Percentiles rank a stretch among this genome's conserved stretches.
Evolutionary conservation across 2,113 vertebrate genomes (phyloP).

Genomic region (Chloropsis hardwickii): DNA sequence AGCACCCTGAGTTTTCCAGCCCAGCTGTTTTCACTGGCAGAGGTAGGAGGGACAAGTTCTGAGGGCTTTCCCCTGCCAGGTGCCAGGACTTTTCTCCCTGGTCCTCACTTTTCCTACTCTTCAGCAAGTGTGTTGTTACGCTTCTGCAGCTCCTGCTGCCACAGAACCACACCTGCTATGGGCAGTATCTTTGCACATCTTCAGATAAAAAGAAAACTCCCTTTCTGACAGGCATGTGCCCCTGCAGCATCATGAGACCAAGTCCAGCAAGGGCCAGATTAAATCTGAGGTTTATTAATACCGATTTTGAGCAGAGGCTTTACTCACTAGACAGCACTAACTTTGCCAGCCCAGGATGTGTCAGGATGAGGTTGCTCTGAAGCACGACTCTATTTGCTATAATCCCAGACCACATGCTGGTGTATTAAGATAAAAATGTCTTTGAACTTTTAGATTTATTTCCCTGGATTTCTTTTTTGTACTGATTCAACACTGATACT

Average conservation of each 20-base stretch:
- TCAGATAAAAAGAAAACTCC: neutral
- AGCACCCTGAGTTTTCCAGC: neutral
- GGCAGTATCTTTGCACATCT: neutral
- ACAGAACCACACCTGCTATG: neutral
- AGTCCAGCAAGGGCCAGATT: neutral
- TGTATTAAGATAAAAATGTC: neutral
- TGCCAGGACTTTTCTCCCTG: neutral
- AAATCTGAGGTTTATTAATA: neutral
- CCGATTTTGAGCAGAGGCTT: neutral
- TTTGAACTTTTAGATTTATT: neutral
- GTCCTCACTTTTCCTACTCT: neutral
- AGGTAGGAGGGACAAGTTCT: neutral
- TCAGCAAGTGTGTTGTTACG: neutral
- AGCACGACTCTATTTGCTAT: neutral
- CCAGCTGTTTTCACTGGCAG: neutral
- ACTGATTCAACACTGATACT: neutral
- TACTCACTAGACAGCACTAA: neutral
- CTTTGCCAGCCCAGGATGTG: neutral
- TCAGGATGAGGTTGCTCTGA: neutral
- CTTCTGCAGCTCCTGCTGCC: neutral
- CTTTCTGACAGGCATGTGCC: neutral
- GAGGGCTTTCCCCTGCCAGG: neutral
- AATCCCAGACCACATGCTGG: neutral
- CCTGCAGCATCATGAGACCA: neutral
- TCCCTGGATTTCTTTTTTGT: neutral